Percentiles rank a stretch among this genome's conserved stretches.
phyloP scores from a whole-genome alignment of 2,888 invertebrate species.

The Phanerotoma sp. region DNA sequence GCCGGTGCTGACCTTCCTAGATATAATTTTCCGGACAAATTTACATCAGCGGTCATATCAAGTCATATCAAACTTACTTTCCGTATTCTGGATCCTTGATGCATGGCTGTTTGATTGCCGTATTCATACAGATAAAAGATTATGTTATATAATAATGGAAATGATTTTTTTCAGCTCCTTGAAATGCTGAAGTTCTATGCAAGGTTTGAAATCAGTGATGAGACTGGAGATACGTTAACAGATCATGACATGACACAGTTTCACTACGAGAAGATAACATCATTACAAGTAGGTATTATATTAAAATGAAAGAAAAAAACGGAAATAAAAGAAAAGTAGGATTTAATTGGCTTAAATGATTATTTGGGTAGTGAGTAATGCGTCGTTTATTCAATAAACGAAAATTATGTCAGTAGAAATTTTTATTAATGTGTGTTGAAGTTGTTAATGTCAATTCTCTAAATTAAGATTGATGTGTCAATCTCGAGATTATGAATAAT shows the following conservation, averaged over 20 bases:
- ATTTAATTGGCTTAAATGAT: background rate
- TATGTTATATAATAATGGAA: background rate
- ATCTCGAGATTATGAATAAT: too few relatives aligned
- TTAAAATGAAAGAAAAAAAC: too few relatives aligned
- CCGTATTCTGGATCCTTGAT: too few relatives aligned
- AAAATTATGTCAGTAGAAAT: background rate
- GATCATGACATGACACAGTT: constrained; percentile 92
- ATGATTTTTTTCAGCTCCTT: constrained; percentile 66
- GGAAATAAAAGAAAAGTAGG: too few relatives aligned
- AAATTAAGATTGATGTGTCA: constrained; percentile 13
- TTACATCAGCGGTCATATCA: too few relatives aligned
- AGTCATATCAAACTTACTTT: too few relatives aligned
- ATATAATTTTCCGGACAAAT: too few relatives aligned
- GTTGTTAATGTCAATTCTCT: constrained; percentile 1
- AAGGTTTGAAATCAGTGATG: constrained; percentile 96
- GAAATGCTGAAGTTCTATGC: constrained; percentile 96
- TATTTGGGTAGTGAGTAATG: background rate
- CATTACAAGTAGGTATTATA: constrained; percentile 74
- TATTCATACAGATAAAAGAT: too few relatives aligned
- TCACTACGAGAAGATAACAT: constrained; percentile 91
- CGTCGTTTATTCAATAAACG: too few relatives aligned
- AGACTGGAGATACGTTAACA: constrained; percentile 89
- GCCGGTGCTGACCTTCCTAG: too few relatives aligned
- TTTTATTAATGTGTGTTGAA: background rate
- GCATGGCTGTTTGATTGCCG: too few relatives aligned